Percentiles rank a stretch among this genome's conserved stretches.
These are phyloP conservation scores for Hydrochoerus hydrochaeris DNA, from an alignment of 2,113 vertebrate species.

Conservation along the genomic window DNA sequence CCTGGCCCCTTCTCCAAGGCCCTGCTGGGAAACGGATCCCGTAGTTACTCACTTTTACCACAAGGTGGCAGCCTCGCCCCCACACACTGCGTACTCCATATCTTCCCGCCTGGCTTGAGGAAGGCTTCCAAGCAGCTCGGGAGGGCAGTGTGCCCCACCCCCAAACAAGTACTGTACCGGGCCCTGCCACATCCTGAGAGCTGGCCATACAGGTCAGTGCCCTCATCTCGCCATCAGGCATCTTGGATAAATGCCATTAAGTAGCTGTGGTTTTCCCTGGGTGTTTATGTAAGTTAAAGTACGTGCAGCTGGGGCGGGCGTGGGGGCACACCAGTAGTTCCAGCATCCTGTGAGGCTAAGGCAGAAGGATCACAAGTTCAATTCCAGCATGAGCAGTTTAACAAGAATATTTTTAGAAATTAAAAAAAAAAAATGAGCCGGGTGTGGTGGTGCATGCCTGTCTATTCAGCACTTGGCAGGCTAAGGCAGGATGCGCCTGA, in stretches of 20 bases:
- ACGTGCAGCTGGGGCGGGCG: neutral
- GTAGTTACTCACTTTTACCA: slow-evolving; percentile 47
- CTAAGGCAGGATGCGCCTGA: neutral
- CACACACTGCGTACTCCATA: neutral
- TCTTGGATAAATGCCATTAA: neutral
- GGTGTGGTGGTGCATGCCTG: neutral
- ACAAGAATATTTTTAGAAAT: neutral
- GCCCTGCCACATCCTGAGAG: neutral
- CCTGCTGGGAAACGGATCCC: neutral
- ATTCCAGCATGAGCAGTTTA: neutral
- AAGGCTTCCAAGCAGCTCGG: neutral
- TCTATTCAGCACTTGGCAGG: neutral
- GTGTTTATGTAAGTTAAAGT: neutral
- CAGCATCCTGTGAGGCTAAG: neutral
- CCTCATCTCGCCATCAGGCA: neutral
- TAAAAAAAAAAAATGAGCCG: neutral
- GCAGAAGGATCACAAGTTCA: neutral
- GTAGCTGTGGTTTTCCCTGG: neutral
- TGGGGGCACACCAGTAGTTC: neutral
- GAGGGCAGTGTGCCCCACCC: no score
- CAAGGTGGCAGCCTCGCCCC: slow-evolving; percentile 32
- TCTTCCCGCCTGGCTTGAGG: neutral
- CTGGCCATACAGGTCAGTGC: neutral
- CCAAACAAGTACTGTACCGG: neutral
- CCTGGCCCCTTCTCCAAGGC: accelerated